phyloP scores from a whole-genome alignment of 2,113 vertebrate species.

The Nyctereutes procyonoides region DNA sequence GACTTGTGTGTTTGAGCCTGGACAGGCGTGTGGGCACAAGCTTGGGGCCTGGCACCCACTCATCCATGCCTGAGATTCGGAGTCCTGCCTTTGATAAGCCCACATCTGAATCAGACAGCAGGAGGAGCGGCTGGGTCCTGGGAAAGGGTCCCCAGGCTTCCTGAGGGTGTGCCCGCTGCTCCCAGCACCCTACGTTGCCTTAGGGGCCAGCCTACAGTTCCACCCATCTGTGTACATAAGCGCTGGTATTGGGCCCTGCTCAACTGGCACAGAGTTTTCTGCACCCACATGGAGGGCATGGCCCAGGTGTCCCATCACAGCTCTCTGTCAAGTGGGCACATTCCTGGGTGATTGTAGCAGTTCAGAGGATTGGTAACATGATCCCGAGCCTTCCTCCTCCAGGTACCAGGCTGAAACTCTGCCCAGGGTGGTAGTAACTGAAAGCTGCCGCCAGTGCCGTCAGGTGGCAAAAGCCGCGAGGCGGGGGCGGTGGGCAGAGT shows the following conservation, averaged over 20 bases:
- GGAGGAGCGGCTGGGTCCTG: not conserved
- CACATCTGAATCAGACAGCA: not conserved
- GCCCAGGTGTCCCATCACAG: not conserved
- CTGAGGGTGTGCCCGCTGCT: not conserved
- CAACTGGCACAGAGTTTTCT: not conserved
- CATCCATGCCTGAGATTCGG: not conserved
- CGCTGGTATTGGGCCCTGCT: not conserved
- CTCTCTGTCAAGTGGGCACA: not conserved
- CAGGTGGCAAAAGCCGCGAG: not conserved
- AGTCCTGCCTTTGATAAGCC: not conserved
- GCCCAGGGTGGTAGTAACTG: not conserved
- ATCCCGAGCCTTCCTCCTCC: not conserved
- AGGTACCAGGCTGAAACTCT: constrained; percentile 52
- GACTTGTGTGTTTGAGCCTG: not conserved
- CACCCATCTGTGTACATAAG: not conserved
- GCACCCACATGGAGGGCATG: not conserved
- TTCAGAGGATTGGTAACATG: not conserved
- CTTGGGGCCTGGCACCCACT: not conserved
- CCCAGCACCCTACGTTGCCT: not conserved
- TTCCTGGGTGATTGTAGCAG: not conserved
- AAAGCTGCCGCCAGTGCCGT: constrained; percentile 8
- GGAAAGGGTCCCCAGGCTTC: not conserved
- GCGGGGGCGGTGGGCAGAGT: not conserved
- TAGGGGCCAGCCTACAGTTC: not conserved
- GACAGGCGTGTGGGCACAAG: not conserved